These are phyloP conservation scores for Synchiropus splendidus DNA, from an alignment of 2,113 vertebrate genomes.

Conservation along the genomic window DNA sequence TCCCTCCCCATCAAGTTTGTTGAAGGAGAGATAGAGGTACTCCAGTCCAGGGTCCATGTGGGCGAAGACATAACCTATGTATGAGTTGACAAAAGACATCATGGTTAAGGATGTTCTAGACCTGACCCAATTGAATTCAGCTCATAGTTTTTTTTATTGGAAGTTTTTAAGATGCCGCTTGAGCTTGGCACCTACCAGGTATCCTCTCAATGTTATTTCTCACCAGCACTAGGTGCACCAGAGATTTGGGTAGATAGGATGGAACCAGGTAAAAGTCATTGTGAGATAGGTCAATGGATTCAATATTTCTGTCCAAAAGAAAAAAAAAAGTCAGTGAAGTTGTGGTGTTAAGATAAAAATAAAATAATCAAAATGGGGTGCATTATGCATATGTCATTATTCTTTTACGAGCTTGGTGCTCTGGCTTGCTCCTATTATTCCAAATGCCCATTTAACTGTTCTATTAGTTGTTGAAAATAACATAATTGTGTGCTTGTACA, in stretches of 20 bases:
- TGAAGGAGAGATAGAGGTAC: constrained; percentile 91
- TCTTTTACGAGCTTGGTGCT: neutral
- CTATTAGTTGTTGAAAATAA: neutral
- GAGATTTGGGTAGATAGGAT: constrained; percentile 85
- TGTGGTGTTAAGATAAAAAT: neutral
- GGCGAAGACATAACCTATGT: constrained; percentile 81
- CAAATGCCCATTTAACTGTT: neutral
- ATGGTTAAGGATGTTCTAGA: neutral
- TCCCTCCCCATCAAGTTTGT: constrained; percentile 78
- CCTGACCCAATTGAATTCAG: neutral
- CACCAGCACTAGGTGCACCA: constrained; percentile 84
- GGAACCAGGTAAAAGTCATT: constrained; percentile 90
- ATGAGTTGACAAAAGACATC: neutral
- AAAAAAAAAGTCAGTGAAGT: neutral
- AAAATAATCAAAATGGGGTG: neutral
- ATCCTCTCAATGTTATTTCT: constrained; percentile 92
- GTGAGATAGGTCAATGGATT: constrained; percentile 90
- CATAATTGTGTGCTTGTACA: neutral
- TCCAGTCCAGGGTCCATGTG: constrained; percentile 91
- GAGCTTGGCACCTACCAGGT: constrained; percentile 53
- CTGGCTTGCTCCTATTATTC: neutral
- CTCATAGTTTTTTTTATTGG: too few species aligned
- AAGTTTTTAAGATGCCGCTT: neutral
- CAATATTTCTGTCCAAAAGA: constrained; percentile 74
- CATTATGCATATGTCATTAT: neutral